Evolutionary conservation across 2,888 invertebrate species (phyloP).

Genomic region (Sphinx pinastri): DNA sequence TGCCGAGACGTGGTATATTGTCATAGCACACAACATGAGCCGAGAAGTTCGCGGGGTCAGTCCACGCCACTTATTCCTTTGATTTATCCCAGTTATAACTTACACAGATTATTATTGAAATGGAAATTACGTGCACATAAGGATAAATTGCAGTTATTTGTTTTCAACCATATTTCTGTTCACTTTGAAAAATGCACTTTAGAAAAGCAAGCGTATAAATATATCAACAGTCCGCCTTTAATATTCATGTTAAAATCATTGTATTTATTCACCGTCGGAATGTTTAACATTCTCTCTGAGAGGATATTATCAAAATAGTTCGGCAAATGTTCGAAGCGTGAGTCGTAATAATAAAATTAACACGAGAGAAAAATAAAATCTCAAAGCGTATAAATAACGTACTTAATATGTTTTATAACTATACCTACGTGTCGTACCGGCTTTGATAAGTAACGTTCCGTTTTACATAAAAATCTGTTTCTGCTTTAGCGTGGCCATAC

Average conservation of each 20-base stretch:
- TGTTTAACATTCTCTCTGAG: slow-evolving; percentile 38
- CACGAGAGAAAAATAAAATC: slow-evolving; percentile 20
- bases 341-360: slow-evolving; percentile 21
- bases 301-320: slow-evolving; percentile 17
- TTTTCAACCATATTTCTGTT: slow-evolving; percentile 39
- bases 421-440: slow-evolving; percentile 16
- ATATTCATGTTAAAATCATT: not conserved
- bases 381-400: slow-evolving; percentile 19
- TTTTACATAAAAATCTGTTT: slow-evolving; percentile 15
- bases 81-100: slow-evolving; percentile 58
- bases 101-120: slow-evolving; percentile 59
- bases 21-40: slow-evolving; percentile 14
- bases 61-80: slow-evolving; percentile 35
- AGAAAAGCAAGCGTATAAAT: slow-evolving; percentile 16
- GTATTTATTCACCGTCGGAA: not conserved
- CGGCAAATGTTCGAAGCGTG: slow-evolving; percentile 21
- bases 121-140: slow-evolving; percentile 57
- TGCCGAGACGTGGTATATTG: slow-evolving; percentile 3
- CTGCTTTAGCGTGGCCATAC: not conserved
- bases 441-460: slow-evolving; percentile 14
- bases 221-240: not conserved
- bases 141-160: slow-evolving; percentile 56
- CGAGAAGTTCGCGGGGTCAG: slow-evolving; percentile 30
- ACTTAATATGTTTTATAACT: slow-evolving; percentile 14
- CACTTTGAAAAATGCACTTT: slow-evolving; percentile 9